Evolutionary conservation across 2,797 vertebrate species (phyloP).

Genomic region (Fundulus diaphanus): DNA sequence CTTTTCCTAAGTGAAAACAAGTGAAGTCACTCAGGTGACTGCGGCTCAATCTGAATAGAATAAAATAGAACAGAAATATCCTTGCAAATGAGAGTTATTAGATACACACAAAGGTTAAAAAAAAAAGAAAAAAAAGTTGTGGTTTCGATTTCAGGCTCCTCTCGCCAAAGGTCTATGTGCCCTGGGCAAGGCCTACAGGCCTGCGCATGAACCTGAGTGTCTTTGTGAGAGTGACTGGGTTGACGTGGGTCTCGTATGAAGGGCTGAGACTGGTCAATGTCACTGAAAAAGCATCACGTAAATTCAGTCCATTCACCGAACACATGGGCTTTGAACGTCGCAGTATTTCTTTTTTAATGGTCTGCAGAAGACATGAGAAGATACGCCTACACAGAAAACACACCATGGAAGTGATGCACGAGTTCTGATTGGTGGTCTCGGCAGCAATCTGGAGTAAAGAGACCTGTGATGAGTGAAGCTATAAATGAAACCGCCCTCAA

Average conservation of each 20-base stretch:
- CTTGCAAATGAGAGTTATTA: no score
- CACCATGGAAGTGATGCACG: background rate
- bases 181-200: background rate
- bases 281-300: background rate
- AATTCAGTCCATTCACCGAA: background rate
- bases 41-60: no score
- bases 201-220: no score
- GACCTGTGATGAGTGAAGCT: background rate
- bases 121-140: no score
- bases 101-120: no score
- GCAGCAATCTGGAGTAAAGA: background rate
- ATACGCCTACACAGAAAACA: background rate
- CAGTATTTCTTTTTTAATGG: no score
- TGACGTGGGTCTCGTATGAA: background rate
- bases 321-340: no score
- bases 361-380: no score
- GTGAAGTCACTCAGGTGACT: background rate
- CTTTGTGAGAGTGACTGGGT: no score
- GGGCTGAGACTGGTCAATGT: background rate
- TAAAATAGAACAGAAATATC: no score
- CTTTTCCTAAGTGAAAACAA: conserved; percentile 12
- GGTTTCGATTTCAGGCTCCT: background rate
- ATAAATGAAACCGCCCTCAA: background rate
- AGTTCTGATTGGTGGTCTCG: no score
- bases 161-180: background rate